These are phyloP conservation scores for Echinarachnius parma DNA, from an alignment of 53 echinoderm and acorn worm genomes.

Conservation along the genomic window DNA sequence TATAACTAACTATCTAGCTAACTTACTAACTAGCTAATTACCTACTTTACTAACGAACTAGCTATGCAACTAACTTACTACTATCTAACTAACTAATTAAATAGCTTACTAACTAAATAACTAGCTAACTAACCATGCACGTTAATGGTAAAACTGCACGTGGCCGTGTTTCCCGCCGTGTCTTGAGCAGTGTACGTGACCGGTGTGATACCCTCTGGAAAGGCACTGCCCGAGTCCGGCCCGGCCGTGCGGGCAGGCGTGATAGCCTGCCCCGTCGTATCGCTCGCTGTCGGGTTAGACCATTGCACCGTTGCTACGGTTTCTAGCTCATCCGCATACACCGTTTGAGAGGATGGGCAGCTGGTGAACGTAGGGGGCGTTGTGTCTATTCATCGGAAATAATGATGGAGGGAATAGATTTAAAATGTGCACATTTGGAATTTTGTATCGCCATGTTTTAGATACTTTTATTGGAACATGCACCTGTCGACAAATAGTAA, in stretches of 20 bases:
- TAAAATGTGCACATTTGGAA: too few relatives aligned
- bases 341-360: constrained; percentile 29
- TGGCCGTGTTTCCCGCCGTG: neutral
- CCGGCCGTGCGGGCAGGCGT: neutral
- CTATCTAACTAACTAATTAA: too few relatives aligned
- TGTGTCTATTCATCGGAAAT: too few relatives aligned
- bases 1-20: too few relatives aligned
- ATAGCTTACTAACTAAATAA: neutral
- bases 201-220: neutral
- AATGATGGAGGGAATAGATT: too few relatives aligned
- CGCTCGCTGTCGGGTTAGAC: constrained; percentile 31
- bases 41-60: too few relatives aligned
- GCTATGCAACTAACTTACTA: too few relatives aligned
- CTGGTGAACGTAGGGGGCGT: constrained; percentile 38
- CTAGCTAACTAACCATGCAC: neutral
- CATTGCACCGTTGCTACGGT: constrained; percentile 33
- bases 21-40: too few relatives aligned
- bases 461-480: too few relatives aligned
- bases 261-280: neutral
- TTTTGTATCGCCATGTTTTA: too few relatives aligned
- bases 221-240: neutral
- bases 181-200: neutral
- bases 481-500: too few relatives aligned
- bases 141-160: neutral
- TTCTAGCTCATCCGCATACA: constrained; percentile 23